phyloP scores from a whole-genome alignment of 2,113 vertebrate species.

The Eidolon helvum region DNA sequence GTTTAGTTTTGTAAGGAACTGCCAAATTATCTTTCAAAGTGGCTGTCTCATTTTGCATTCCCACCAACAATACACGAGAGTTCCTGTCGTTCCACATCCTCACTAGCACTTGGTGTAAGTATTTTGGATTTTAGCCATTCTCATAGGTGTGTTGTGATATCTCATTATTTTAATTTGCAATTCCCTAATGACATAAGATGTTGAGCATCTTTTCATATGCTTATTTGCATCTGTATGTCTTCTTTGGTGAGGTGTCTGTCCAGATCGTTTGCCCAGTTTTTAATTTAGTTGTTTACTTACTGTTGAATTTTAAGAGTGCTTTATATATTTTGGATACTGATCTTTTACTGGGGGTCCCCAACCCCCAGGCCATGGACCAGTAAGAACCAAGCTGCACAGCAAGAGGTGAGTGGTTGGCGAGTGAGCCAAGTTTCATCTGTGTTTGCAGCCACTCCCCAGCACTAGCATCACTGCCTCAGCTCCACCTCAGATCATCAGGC shows the following conservation, averaged over 20 bases:
- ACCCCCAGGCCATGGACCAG: too few species aligned
- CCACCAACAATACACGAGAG: background rate
- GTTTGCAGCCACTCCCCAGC: too few species aligned
- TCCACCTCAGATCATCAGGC: too few species aligned
- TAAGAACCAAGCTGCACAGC: too few species aligned
- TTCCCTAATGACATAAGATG: background rate
- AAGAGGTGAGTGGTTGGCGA: too few species aligned
- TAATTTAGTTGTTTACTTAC: background rate
- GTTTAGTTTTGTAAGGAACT: background rate
- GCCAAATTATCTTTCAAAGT: background rate
- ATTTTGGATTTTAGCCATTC: background rate
- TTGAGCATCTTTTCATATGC: background rate
- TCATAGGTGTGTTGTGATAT: background rate
- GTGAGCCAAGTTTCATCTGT: too few species aligned
- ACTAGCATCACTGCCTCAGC: too few species aligned
- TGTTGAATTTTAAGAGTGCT: conserved; percentile 14
- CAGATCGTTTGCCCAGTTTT: background rate
- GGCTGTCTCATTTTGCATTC: background rate
- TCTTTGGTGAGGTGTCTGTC: background rate
- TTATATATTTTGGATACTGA: background rate
- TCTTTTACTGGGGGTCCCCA: background rate
- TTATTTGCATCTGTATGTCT: background rate
- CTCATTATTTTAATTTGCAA: background rate
- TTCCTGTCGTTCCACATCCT: background rate
- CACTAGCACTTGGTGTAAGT: background rate